These are phyloP conservation scores for Listronotus oregonensis DNA, from an alignment of 1,140 invertebrate species.

Conservation along the genomic window DNA sequence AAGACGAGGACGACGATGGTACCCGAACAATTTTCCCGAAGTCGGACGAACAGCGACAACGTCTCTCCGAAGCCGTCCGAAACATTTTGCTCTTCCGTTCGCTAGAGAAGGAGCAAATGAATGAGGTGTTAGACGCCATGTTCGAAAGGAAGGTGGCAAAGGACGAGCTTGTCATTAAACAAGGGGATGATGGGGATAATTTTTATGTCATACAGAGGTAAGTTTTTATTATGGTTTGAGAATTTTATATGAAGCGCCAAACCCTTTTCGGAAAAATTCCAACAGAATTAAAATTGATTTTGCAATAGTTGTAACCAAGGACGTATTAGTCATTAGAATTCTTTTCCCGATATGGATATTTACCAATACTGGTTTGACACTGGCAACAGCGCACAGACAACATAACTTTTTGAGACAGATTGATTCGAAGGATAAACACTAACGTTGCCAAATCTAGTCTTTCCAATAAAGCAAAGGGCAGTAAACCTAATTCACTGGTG, in stretches of 20 bases:
- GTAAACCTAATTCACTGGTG: no score
- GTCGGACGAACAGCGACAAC: conserved; percentile 88
- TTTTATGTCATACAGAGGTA: conserved; percentile 96
- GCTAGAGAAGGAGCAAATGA: conserved; percentile 82
- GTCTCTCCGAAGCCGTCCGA: conserved; percentile 87
- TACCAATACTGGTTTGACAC: no score
- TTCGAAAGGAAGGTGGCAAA: conserved; percentile 85
- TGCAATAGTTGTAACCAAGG: no score
- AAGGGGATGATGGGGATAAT: conserved; percentile 97
- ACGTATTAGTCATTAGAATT: no score
- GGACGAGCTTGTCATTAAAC: conserved; percentile 90
- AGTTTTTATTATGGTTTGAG: conserved; percentile 42
- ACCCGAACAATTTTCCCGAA: conserved; percentile 84
- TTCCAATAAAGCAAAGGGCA: no score
- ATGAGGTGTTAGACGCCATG: conserved; percentile 94
- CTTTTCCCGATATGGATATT: no score
- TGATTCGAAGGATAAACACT: no score
- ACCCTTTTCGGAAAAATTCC: no score
- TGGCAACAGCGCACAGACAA: no score
- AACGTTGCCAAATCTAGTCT: no score
- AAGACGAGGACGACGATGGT: conserved; percentile 80
- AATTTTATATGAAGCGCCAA: background rate
- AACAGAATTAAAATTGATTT: no score
- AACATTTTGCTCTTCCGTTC: conserved; percentile 93
- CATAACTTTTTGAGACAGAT: no score